Conservation (phyloP, 37 sponge, comb jelly and placozoan species). For the Ephydatia muelleri region DNA sequence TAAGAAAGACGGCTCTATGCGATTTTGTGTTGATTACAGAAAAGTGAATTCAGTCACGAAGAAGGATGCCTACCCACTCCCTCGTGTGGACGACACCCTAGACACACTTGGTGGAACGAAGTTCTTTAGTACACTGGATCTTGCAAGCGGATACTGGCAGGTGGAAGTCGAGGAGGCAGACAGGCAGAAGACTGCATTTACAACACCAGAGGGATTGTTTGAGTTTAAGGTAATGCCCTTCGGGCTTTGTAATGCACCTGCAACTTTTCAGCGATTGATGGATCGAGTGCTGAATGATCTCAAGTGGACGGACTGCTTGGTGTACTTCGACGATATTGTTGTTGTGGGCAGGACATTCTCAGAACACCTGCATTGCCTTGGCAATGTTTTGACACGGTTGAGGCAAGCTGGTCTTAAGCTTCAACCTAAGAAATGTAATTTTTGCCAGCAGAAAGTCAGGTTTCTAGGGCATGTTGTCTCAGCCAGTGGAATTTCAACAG, state of each 20-base stretch:
- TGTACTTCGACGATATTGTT: slow-evolving; percentile 50
- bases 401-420: slow-evolving; percentile 40
- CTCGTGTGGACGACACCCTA: slow-evolving; percentile 30
- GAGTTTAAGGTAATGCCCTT: slow-evolving; percentile 53
- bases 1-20: slow-evolving; percentile 13
- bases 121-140: slow-evolving; percentile 41
- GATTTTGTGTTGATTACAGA: slow-evolving; percentile 35
- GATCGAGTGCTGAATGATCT: slow-evolving; percentile 25
- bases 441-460: not conserved
- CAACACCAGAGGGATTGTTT: slow-evolving; percentile 32
- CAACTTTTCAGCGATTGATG: slow-evolving; percentile 40
- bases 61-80: slow-evolving; percentile 54
- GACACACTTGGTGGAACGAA: slow-evolving; percentile 12
- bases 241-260: slow-evolving; percentile 22
- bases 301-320: slow-evolving; percentile 10
- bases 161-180: slow-evolving; percentile 21
- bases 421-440: slow-evolving; percentile 38
- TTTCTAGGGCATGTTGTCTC: slow-evolving; percentile 50
- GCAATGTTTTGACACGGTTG: slow-evolving; percentile 8
- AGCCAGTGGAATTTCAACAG: slow-evolving; percentile 33
- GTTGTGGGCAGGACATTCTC: slow-evolving; percentile 28
- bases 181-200: slow-evolving; percentile 50
- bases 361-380: slow-evolving; percentile 33
- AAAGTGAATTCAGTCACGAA: slow-evolving; percentile 28
- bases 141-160: slow-evolving; percentile 46